Percentiles rank a stretch among this genome's conserved stretches.
Evolutionary conservation across 2,888 invertebrate genomes (phyloP).

Genomic region (Acholoe squamosa): DNA sequence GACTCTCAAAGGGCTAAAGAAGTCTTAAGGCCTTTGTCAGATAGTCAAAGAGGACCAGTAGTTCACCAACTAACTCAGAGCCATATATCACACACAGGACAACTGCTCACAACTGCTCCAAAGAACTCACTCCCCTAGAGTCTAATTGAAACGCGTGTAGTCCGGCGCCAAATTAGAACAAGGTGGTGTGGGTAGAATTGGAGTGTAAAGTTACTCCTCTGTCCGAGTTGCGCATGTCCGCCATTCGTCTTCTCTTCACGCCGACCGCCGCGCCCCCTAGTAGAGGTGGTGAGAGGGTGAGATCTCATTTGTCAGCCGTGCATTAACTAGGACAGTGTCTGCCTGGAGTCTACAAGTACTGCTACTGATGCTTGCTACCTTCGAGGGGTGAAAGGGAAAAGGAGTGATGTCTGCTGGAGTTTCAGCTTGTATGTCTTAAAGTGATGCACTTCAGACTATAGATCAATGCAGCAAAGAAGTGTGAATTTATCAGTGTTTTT

Average conservation of each 20-base stretch:
- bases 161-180: constrained; percentile 17
- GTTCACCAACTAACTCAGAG: background rate
- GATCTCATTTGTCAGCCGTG: background rate
- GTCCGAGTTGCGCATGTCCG: background rate
- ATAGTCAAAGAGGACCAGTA: background rate
- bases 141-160: constrained; percentile 38
- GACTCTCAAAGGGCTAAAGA: no score
- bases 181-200: background rate
- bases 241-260: constrained; percentile 4
- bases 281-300: background rate
- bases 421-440: no score
- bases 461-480: no score
- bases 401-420: no score
- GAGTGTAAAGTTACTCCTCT: constrained; percentile 7
- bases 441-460: no score
- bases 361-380: no score
- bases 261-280: background rate
- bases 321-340: background rate
- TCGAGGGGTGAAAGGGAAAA: no score
- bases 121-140: background rate
- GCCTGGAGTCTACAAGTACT: background rate
- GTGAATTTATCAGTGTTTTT: no score
- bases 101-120: background rate
- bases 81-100: constrained; percentile 3
- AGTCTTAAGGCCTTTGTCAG: no score